Evolutionary conservation across 2,888 invertebrate genomes (phyloP), one percentile per base, ranked within the genome.

Genomic region (Tachystola acroxantha): DNA sequence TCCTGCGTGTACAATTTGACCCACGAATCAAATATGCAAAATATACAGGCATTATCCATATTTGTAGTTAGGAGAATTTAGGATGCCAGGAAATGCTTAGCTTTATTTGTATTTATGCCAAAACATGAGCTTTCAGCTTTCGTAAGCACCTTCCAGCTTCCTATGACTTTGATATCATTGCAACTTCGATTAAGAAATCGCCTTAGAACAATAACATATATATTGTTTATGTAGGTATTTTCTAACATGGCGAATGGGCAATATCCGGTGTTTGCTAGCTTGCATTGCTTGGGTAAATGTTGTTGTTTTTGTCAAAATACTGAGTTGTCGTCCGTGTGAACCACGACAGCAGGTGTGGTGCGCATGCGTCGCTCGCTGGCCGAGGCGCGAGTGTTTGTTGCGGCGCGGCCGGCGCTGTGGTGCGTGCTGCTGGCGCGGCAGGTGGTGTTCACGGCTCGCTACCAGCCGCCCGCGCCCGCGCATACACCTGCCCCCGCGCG

Each of bases 391-490:
- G 45, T 36, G 57, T 79, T 78, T 66, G 40, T 13, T 38, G 80
- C 57, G 37, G 55, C 72, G 50, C 71, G 78, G 37, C 72, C 73
- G 35, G 74, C 81, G 50, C 64, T 81, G 36, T 81, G 74, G 72
- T 62, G 66, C 56, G 46, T 76, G 40, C 25, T 61, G 35, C 46
- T 52, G 41, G 58, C 33, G 24, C 42, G 48, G 9, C 58, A 54
- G 32, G 43, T 60, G 41, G 46, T 48, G 34, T 43, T 64, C 33
- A 35, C 59, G 39, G 70, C 71, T 25, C 30, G 45, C 37, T 66
- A 51, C 56, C 54, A 44, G 32, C 67, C 69, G 36, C 6, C 6
- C 10, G 34, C 26, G 9, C 27, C n/a, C 32, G 13, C 45, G 14
- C 25, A 34, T 35, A 4, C 46, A 26, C 34, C 37, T 29, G 28